Conservation (phyloP, 2,888 invertebrate genomes). For the Pseudeuparius sepicola region DNA sequence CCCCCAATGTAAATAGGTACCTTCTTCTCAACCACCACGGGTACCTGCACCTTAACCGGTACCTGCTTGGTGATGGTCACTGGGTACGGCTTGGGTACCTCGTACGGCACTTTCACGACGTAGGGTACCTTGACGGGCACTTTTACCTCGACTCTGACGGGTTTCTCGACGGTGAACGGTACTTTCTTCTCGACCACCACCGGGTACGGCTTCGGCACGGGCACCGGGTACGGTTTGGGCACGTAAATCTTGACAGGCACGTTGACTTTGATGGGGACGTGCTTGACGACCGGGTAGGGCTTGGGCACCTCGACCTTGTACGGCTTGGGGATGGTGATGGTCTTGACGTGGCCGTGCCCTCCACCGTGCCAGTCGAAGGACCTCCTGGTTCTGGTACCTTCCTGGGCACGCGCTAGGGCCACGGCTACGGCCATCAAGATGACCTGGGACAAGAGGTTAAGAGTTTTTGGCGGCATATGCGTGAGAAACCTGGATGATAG, state of each 20-base stretch:
- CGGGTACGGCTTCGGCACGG: conserved; percentile 40
- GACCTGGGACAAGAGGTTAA: too few relatives aligned
- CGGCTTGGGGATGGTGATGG: conserved; percentile 34
- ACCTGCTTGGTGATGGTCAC: conserved; percentile 46
- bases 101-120: conserved; percentile 38
- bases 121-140: conserved; percentile 43
- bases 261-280: conserved; percentile 16
- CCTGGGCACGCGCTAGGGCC: too few relatives aligned
- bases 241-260: conserved; percentile 33
- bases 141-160: conserved; percentile 38
- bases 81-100: conserved; percentile 36
- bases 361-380: too few relatives aligned
- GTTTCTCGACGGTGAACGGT: conserved; percentile 45
- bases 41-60: conserved; percentile 45
- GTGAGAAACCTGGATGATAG: too few relatives aligned
- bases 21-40: conserved; percentile 49
- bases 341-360: conserved; percentile 30
- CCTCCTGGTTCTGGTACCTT: too few relatives aligned
- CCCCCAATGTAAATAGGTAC: conserved; percentile 34
- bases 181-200: conserved; percentile 45
- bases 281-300: conserved; percentile 46
- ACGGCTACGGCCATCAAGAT: too few relatives aligned
- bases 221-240: conserved; percentile 39
- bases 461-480: too few relatives aligned
- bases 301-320: conserved; percentile 42